Evolutionary conservation across 2,797 vertebrate genomes (phyloP).

Genomic region (Dromococcyx pavoninus): DNA sequence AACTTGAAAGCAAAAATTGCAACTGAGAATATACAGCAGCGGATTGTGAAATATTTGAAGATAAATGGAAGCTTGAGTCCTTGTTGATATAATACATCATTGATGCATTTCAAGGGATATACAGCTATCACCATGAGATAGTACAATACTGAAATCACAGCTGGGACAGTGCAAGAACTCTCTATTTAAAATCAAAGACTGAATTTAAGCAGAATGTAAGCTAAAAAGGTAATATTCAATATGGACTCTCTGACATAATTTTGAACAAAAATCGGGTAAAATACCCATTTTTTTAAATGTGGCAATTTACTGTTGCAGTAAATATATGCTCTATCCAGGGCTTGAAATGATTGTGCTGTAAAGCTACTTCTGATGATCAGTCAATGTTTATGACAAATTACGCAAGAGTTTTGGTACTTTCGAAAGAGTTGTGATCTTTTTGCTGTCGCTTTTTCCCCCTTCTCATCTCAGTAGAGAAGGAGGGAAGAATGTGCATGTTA

Average conservation of each 20-base stretch:
- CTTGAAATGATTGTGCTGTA: background rate
- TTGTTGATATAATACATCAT: slow-evolving; percentile 55
- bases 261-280: background rate
- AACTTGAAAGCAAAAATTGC: slow-evolving; percentile 78
- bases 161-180: background rate
- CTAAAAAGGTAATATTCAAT: background rate
- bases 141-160: background rate
- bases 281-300: background rate
- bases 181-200: background rate
- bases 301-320: background rate
- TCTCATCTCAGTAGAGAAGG: background rate
- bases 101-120: slow-evolving; percentile 37
- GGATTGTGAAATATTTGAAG: slow-evolving; percentile 73
- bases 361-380: background rate
- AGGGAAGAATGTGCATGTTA: slow-evolving; percentile 45
- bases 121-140: background rate
- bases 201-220: background rate
- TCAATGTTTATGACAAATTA: slow-evolving; percentile 44
- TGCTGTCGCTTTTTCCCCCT: background rate
- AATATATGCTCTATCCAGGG: background rate
- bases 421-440: slow-evolving; percentile 54
- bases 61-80: slow-evolving; percentile 57
- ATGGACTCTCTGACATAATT: background rate
- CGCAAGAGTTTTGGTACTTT: slow-evolving; percentile 67
- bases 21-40: slow-evolving; percentile 65